Evolutionary conservation across 2,113 vertebrate species (phyloP).

Genomic region (Albula glossodonta): DNA sequence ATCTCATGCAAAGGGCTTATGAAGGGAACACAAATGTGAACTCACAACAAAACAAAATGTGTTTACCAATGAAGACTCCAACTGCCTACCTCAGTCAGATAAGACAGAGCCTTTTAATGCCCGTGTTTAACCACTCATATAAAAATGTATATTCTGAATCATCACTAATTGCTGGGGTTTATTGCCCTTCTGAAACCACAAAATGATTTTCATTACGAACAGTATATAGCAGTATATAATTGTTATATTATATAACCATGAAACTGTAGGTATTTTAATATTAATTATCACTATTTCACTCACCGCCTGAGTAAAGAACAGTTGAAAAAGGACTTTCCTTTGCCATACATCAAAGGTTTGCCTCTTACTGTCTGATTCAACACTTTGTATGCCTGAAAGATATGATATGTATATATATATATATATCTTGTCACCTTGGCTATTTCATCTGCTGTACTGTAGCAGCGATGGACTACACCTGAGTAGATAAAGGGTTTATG

Average conservation of each 20-base stretch:
- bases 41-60: background rate
- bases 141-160: background rate
- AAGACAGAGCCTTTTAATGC: background rate
- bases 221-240: background rate
- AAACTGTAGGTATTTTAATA: conserved; percentile 4
- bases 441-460: no score
- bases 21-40: background rate
- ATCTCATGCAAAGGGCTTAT: background rate
- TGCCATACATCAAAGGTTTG: conserved; percentile 15
- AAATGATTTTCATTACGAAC: background rate
- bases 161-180: background rate
- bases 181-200: background rate
- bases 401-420: no score
- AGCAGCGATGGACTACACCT: no score
- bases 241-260: background rate
- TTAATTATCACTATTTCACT: conserved; percentile 10
- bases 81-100: background rate
- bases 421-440: no score
- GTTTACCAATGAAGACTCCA: background rate
- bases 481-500: no score
- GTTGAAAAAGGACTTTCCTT: background rate
- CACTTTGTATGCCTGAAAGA: background rate
- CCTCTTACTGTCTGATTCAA: background rate
- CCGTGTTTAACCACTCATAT: background rate
- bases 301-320: background rate